Evolutionary conservation across 2,888 invertebrate genomes (phyloP).

Genomic region (Danaus chrysippus): DNA sequence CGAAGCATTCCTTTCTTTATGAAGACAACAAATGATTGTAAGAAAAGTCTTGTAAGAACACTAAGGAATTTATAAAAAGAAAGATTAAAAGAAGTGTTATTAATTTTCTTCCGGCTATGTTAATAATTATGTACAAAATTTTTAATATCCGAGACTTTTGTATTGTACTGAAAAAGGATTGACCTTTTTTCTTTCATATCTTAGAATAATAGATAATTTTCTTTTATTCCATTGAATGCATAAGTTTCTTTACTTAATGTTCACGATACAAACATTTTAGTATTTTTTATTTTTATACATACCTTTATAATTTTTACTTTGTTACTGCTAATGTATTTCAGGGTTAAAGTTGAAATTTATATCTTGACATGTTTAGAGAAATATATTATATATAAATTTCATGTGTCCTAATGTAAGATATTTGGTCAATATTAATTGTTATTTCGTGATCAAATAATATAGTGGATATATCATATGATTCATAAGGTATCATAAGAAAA

Average conservation of each 20-base stretch:
- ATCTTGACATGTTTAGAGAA: no score
- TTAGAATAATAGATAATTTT: conserved; percentile 12
- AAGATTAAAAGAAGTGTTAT: conserved; percentile 26
- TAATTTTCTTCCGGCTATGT: conserved; percentile 31
- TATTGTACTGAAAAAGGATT: conserved; percentile 31
- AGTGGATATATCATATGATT: no score
- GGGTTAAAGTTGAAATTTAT: no score
- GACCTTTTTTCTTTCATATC: conserved; percentile 17
- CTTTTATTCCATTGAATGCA: conserved; percentile 11
- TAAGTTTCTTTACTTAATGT: conserved; percentile 3
- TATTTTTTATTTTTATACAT: no score
- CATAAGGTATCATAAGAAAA: no score
- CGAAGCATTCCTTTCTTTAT: conserved; percentile 24
- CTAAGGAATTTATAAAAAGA: conserved; percentile 29
- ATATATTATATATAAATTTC: no score
- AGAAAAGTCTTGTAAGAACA: conserved; percentile 28
- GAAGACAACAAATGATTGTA: conserved; percentile 21
- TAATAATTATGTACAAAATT: conserved; percentile 35
- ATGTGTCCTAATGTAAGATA: no score
- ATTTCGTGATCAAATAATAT: no score
- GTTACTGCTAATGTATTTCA: no score
- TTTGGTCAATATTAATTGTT: no score
- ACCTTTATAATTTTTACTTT: no score
- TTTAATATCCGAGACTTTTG: conserved; percentile 32
- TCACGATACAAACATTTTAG: neutral